Conservation (phyloP, 2,113 vertebrate species). For the Rynchops niger region DNA sequence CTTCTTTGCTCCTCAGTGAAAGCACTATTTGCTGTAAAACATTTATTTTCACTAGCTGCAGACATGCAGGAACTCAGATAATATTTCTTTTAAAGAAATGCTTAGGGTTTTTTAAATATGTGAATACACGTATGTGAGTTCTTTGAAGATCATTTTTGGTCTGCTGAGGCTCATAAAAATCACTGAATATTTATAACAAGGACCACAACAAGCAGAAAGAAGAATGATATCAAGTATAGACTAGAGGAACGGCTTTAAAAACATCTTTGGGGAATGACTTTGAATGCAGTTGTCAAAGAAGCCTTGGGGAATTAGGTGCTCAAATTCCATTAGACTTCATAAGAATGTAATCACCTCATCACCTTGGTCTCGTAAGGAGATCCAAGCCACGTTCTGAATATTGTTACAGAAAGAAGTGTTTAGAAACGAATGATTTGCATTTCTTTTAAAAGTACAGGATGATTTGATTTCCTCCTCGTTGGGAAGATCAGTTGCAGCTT, state of each 20-base stretch:
- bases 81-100: neutral
- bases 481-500: neutral
- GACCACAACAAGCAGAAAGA: neutral
- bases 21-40: neutral
- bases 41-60: neutral
- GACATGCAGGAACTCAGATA: neutral
- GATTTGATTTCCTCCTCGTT: neutral
- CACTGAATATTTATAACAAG: slow-evolving; percentile 31
- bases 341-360: neutral
- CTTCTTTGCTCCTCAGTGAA: neutral
- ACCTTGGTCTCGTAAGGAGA: neutral
- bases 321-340: neutral
- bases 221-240: neutral
- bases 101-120: neutral
- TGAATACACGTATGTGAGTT: neutral
- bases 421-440: neutral
- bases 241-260: neutral
- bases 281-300: slow-evolving; percentile 6
- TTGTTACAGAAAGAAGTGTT: neutral
- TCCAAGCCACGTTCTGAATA: neutral
- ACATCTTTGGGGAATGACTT: neutral
- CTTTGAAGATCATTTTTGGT: slow-evolving; percentile 15
- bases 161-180: slow-evolving; percentile 15
- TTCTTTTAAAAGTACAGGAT: neutral
- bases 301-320: neutral